Base-by-base conservation (phyloP, 2,113 vertebrate species). In the Alethe diademata region DNA sequence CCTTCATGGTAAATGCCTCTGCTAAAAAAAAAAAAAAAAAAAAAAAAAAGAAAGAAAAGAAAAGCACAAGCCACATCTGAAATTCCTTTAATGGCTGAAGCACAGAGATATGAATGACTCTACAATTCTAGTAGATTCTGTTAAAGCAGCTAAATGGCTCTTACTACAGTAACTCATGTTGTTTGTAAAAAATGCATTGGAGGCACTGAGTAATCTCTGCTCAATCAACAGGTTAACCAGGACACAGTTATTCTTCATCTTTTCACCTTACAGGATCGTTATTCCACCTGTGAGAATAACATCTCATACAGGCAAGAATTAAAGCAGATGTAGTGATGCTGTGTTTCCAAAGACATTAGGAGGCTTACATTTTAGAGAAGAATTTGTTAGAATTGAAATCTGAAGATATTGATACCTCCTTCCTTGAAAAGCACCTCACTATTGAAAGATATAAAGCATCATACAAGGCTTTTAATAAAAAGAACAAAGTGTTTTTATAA, bases 11-110 rank as follows among this genome's bases (percentile, higher is more conserved):
- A 73, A 76, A 69, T 61, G 4, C 9, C 73, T 58, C 47, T 73
- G 12, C 35, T 70, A 3, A 43, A 58, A 38, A 60, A 54, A 81
- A 29, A 23, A 50, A 2, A 79, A 33, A 57, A 3, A 62, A 82
- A 29, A 22, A 51, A 3, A 43, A 54, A 75, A 33, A 22, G 47
- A 3, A 43, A 58, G 69, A 33, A 51, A 3, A 43, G 45, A 40
- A 66, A 48, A 72, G 5, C 10, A 29, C 0, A 0, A 76, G 19
- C 16, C 25, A 5, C 2, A 6, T 69, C 28, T 65, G 19, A 53
- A 19, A 48, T 23, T 43, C 5, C 19, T 86, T 79, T 51, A 69
- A 40, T 25, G 43, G 12, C 14, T 86, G 47, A 83, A 45, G 53
- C 1, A 23, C 12, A 35, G 5, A 45, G 22, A 36, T 70, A 24